Percentiles rank a stretch among this genome's conserved stretches.
These are phyloP conservation scores for Microctenopoma stevenorrisi DNA, from an alignment of 2,797 vertebrate species.

Conservation along the genomic window DNA sequence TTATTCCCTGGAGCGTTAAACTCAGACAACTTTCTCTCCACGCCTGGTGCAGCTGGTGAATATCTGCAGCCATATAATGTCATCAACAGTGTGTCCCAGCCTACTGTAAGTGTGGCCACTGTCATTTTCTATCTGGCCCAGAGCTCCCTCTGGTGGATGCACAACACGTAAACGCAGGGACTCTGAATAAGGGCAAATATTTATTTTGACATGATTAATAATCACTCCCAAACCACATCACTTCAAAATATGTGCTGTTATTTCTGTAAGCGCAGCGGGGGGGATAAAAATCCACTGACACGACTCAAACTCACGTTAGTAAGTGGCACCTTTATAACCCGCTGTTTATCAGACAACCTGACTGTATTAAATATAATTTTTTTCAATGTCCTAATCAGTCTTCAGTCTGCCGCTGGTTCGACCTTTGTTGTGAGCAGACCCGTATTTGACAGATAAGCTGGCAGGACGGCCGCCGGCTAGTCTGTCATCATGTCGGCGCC, in stretches of 20 bases:
- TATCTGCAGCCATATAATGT: conserved; percentile 42
- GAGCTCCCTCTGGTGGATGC: conserved; percentile 65
- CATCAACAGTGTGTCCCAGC: background rate
- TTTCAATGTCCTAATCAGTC: conserved; percentile 10
- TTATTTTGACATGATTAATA: conserved; percentile 51
- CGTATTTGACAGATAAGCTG: conserved; percentile 19
- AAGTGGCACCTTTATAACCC: background rate
- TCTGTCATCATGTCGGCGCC: conserved; percentile 93
- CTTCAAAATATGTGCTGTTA: conserved; percentile 1
- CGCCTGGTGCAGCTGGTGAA: background rate
- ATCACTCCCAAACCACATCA: conserved; percentile 19
- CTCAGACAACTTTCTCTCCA: background rate
- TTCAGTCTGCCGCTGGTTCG: conserved; percentile 7
- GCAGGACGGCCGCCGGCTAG: conserved; percentile 23
- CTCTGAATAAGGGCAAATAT: conserved; percentile 6
- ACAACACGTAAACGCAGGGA: background rate
- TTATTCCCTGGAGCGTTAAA: too few species aligned
- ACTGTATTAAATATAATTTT: background rate
- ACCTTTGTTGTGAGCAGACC: background rate
- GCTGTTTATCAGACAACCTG: background rate
- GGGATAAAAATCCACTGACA: conserved; percentile 1
- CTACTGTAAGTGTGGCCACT: background rate
- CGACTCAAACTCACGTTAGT: background rate
- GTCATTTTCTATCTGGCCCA: background rate
- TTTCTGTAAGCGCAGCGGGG: conserved; percentile 1